Evolutionary conservation across 2,797 vertebrate species (phyloP), one percentile per base, ranked within the genome.

Genomic region (Lagocephalus sceleratus): DNA sequence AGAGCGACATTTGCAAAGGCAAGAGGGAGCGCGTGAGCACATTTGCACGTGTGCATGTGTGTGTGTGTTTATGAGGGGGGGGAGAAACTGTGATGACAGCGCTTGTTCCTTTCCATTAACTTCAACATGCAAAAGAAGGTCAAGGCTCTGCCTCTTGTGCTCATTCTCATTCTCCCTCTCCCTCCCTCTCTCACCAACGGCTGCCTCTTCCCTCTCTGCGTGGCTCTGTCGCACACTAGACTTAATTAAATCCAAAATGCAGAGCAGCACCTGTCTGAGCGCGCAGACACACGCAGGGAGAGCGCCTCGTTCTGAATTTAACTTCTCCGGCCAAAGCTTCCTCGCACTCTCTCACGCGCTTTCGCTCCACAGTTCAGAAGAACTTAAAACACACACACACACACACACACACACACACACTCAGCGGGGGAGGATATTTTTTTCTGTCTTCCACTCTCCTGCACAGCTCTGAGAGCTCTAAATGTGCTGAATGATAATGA

Each of bases 71-170:
- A 46, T 16, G 21, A 56, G 20, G 35, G 61, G 52, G 59, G 62
- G 29, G 42, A 71, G 68, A 66, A 65, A 66, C 77, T 63, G 55
- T 60, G 62, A 77, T 81, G 84, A 80, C 84, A 85, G 75, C 35
- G 55, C 82, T 73, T 87, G 86, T 84, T 87, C 81, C 78, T 83
- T 87, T 70, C 66, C 69, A 85, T 89, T 87, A 88, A 78, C 79
- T 82, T 88, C 85, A 88, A 83, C 70, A 66, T 83, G 76, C 80
- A 73, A 83, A 89, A 89, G 85, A 87, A 89, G 85, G 85, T 87
- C 87, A 88, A 53, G 66, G 68, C 73, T 85, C 56, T 42, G 40
- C 50, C 17, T 65, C 50, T 70, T 76, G 68, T 46, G 5, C 61
- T 62, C 61, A 35, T 16, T 44, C 55, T 54, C 26, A 20, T 22